Conservation (phyloP, 2,797 vertebrate species). For the Mus spretus region DNA sequence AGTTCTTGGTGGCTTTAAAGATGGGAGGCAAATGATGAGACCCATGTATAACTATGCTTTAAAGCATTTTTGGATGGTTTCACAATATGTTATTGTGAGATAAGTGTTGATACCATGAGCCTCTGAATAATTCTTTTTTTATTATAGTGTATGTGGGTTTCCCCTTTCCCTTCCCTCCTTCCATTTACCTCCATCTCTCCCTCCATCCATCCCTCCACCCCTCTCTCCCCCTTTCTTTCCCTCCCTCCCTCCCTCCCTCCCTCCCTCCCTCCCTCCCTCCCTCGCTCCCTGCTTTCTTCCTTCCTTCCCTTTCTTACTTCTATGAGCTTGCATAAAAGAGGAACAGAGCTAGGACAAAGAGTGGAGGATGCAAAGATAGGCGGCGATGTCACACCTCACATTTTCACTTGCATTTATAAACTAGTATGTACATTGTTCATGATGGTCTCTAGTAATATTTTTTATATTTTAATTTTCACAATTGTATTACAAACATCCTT, state of each 20-base stretch:
- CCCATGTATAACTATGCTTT: neutral
- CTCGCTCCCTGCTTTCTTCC: too few relatives aligned
- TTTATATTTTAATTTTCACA: too few relatives aligned
- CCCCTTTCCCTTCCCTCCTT: neutral
- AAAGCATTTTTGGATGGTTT: conserved; percentile 30
- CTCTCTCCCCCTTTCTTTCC: too few relatives aligned
- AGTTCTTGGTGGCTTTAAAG: neutral
- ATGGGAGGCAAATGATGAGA: neutral
- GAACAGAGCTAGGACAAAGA: neutral
- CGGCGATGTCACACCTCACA: neutral
- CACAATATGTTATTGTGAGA: neutral
- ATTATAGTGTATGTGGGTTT: neutral
- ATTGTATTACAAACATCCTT: too few relatives aligned
- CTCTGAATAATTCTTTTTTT: neutral
- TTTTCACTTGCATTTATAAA: too few relatives aligned
- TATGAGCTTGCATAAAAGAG: neutral
- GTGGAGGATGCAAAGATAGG: neutral
- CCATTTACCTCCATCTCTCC: neutral
- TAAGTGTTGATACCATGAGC: neutral
- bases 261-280: rapidly evolving
- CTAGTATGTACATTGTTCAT: too few relatives aligned
- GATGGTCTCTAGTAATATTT: too few relatives aligned
- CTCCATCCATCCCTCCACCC: too few relatives aligned
- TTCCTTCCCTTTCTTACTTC: neutral
- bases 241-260: too few relatives aligned